Conservation (phyloP, 1,140 invertebrate genomes). For the Cotesia chilonis region DNA sequence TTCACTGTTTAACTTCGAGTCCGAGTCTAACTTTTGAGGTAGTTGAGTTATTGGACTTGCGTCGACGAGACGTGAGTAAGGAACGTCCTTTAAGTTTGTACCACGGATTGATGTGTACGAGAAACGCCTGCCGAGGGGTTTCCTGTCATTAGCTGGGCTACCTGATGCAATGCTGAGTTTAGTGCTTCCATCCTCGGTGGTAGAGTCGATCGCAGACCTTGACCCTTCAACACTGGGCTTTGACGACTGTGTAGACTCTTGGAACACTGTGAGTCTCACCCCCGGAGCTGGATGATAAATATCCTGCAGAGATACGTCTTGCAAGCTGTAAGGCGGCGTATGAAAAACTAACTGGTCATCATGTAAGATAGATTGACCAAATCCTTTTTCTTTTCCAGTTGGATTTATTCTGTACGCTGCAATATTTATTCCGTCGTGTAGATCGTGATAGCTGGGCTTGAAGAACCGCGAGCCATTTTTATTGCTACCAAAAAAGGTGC, state of each 20-base stretch:
- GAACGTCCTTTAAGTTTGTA: slow-evolving; percentile 72
- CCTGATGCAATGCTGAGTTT: slow-evolving; percentile 59
- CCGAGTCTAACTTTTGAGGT: slow-evolving; percentile 78
- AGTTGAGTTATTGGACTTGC: slow-evolving; percentile 66
- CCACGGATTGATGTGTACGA: slow-evolving; percentile 69
- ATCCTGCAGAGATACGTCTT: slow-evolving; percentile 81
- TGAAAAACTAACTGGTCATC: slow-evolving; percentile 89
- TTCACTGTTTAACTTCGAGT: slow-evolving; percentile 77
- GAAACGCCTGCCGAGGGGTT: slow-evolving; percentile 69
- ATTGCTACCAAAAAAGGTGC: slow-evolving; percentile 92
- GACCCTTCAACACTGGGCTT: slow-evolving; percentile 55
- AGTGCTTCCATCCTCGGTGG: slow-evolving; percentile 48
- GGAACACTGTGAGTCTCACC: slow-evolving; percentile 50
- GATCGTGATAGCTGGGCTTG: slow-evolving; percentile 81
- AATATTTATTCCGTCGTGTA: slow-evolving; percentile 83
- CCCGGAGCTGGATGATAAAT: slow-evolving; percentile 52
- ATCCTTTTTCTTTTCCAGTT: slow-evolving; percentile 78
- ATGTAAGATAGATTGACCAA: slow-evolving; percentile 93
- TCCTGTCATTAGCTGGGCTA: slow-evolving; percentile 63
- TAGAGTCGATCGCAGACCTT: slow-evolving; percentile 54
- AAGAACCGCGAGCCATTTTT: slow-evolving; percentile 88
- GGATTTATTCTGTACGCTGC: slow-evolving; percentile 77
- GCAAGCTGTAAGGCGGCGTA: slow-evolving; percentile 83
- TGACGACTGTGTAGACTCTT: slow-evolving; percentile 47
- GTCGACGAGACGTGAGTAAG: slow-evolving; percentile 81